Evolutionary conservation across 2,113 vertebrate genomes (phyloP).

Genomic region (Morone saxatilis): DNA sequence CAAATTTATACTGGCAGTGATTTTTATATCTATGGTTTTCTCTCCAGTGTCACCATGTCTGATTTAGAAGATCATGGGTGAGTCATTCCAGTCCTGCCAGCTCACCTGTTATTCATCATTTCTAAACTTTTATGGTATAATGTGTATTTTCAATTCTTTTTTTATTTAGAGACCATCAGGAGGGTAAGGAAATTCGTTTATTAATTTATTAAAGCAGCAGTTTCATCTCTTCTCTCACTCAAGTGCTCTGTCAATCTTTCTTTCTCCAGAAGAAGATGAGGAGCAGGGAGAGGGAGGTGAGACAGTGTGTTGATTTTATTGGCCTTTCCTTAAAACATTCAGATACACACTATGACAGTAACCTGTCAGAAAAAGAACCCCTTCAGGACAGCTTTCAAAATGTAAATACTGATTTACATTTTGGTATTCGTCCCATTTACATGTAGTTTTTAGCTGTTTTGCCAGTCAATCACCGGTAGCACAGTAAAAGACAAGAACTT

Average conservation of each 20-base stretch:
- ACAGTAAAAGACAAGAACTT: neutral
- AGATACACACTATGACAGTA: neutral
- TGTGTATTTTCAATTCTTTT: neutral
- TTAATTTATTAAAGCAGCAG: neutral
- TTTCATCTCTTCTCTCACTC: conserved; percentile 20
- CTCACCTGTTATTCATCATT: neutral
- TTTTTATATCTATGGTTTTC: conserved; percentile 1
- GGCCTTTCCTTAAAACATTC: neutral
- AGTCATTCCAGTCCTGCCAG: conserved; percentile 19
- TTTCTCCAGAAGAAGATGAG: conserved; percentile 72
- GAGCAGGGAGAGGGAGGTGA: conserved; percentile 78
- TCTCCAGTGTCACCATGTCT: conserved; percentile 69
- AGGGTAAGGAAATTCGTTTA: conserved; percentile 62
- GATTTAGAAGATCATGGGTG: conserved; percentile 72
- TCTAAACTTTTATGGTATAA: neutral
- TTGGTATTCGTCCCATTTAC: neutral
- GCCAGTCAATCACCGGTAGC: neutral
- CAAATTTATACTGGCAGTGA: neutral
- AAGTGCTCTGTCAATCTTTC: neutral
- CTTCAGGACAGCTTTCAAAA: neutral
- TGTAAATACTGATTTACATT: conserved; percentile 26
- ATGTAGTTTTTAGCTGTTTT: too few relatives aligned
- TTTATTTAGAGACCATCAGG: conserved; percentile 55
- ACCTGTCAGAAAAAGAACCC: neutral
- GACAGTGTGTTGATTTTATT: conserved; percentile 13